phyloP scores from a whole-genome alignment of 2,797 vertebrate genomes.

The Ctenochaetus hawaiiensis region DNA sequence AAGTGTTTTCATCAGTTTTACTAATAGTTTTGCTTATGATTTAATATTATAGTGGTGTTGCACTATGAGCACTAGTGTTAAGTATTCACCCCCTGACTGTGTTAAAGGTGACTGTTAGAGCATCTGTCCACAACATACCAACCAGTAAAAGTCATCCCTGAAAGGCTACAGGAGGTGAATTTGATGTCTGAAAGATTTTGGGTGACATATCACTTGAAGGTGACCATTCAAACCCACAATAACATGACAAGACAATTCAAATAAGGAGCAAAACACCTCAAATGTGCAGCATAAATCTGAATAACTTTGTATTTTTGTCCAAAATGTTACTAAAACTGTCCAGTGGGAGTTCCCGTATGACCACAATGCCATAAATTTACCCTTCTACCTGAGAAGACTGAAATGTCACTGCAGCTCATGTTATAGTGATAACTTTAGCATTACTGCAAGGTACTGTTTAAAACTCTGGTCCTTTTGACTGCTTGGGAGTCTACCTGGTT shows the following conservation, averaged over 20 bases:
- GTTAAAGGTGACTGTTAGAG: slow-evolving; percentile 7
- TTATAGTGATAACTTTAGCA: slow-evolving; percentile 15
- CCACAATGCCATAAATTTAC: slow-evolving; percentile 15
- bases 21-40: slow-evolving; percentile 26
- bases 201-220: slow-evolving; percentile 12
- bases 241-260: slow-evolving; percentile 5
- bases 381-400: neutral
- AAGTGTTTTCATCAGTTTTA: slow-evolving; percentile 25
- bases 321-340: slow-evolving; percentile 15
- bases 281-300: neutral
- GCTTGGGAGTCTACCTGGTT: slow-evolving; percentile 7
- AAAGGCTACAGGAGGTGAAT: neutral
- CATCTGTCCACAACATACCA: neutral
- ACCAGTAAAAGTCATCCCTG: neutral
- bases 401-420: slow-evolving; percentile 16
- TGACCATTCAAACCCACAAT: neutral
- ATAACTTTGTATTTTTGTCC: slow-evolving; percentile 6
- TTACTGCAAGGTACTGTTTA: slow-evolving; percentile 37
- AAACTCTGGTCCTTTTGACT: slow-evolving; percentile 30
- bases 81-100: neutral
- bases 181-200: neutral
- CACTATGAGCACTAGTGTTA: slow-evolving; percentile 49
- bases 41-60: slow-evolving; percentile 52
- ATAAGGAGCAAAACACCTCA: slow-evolving; percentile 5
- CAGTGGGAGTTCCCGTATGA: slow-evolving; percentile 9